phyloP scores from a whole-genome alignment of 2,113 vertebrate genomes.

The Nycticebus coucang region DNA sequence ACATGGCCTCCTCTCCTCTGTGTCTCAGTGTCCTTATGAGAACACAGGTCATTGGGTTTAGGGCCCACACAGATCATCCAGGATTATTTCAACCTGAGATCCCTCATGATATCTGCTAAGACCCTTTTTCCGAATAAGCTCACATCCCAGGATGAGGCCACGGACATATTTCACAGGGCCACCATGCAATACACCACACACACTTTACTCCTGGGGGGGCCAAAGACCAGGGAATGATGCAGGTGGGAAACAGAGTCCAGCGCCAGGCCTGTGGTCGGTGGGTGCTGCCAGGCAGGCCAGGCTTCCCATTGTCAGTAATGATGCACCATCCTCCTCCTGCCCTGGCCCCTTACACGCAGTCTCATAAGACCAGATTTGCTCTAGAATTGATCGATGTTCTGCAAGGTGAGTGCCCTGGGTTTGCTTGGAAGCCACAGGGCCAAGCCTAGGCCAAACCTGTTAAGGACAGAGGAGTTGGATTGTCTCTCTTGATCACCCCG shows the following conservation, averaged over 20 bases:
- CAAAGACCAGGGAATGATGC: fast-evolving
- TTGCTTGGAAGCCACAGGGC: not conserved
- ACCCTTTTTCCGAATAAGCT: not conserved
- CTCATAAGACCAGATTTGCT: too few relatives aligned
- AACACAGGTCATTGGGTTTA: not conserved
- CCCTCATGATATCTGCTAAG: not conserved
- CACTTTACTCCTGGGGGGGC: not conserved
- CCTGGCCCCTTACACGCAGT: not conserved
- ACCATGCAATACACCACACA: not conserved
- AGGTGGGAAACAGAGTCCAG: not conserved
- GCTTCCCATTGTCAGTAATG: fast-evolving
- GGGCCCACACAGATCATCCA: not conserved
- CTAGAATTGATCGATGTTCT: not conserved
- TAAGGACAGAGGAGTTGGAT: too few relatives aligned
- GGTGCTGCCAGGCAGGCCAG: not conserved
- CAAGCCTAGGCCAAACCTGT: not conserved
- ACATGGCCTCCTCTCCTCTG: not conserved
- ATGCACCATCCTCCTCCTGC: not conserved
- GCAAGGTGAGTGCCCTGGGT: not conserved
- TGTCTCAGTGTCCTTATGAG: not conserved
- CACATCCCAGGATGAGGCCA: not conserved
- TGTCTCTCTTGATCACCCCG: not conserved
- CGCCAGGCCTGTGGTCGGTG: not conserved
- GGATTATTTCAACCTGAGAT: not conserved
- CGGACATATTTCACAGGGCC: not conserved